Conservation (phyloP, 1,140 invertebrate species). For the Tetranychus cinnabarinus region DNA sequence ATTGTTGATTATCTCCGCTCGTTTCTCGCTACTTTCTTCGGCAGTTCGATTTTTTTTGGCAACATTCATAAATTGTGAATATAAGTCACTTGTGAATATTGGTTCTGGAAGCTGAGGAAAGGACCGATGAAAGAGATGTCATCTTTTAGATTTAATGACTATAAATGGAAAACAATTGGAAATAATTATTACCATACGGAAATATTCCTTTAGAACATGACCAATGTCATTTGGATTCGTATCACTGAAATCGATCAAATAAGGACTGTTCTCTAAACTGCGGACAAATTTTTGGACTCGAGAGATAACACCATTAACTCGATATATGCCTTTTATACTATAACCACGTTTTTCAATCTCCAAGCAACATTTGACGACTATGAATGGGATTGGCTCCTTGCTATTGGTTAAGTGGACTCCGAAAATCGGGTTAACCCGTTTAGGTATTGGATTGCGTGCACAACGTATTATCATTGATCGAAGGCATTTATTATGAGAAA, state of each 20-base stretch:
- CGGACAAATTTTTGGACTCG: slow-evolving; percentile 6
- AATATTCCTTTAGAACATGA: slow-evolving; percentile 8
- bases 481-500: slow-evolving; percentile 7
- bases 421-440: not conserved
- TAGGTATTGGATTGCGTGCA: not conserved
- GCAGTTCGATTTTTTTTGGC: slow-evolving; percentile 1
- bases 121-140: not conserved
- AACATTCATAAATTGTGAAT: slow-evolving; percentile 4
- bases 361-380: slow-evolving; percentile 7
- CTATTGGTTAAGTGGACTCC: not conserved
- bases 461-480: slow-evolving; percentile 7
- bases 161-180: not conserved
- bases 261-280: slow-evolving; percentile 8
- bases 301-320: slow-evolving; percentile 7
- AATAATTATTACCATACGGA: slow-evolving; percentile 4
- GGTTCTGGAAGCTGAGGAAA: slow-evolving; percentile 7
- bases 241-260: slow-evolving; percentile 8
- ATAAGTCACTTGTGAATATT: slow-evolving; percentile 4
- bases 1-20: not conserved
- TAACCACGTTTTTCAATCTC: slow-evolving; percentile 7
- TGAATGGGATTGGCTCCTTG: slow-evolving; percentile 1
- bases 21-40: not conserved
- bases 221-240: slow-evolving; percentile 6
- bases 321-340: slow-evolving; percentile 7
- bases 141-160: not conserved